These are phyloP conservation scores for Autographa pulchrina DNA, from an alignment of 2,888 invertebrate species.

Conservation along the genomic window DNA sequence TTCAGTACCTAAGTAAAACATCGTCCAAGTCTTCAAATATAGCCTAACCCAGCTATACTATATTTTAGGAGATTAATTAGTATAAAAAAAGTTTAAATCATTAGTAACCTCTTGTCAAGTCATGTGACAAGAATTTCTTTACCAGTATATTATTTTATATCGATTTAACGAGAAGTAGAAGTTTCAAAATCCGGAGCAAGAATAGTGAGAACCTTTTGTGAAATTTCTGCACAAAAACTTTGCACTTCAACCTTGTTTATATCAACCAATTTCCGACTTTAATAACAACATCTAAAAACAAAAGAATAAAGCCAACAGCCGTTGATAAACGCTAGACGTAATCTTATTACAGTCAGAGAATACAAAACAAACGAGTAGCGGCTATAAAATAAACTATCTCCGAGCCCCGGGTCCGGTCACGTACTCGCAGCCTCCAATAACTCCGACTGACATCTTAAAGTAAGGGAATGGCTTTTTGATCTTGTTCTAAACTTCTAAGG, in stretches of 20 bases:
- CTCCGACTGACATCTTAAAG: conserved; percentile 82
- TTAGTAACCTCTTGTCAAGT: too few relatives aligned
- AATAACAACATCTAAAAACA: conserved; percentile 19
- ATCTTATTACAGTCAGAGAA: conserved; percentile 51
- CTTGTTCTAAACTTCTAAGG: conserved; percentile 69
- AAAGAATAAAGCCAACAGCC: conserved; percentile 40
- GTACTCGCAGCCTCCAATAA: conserved; percentile 75
- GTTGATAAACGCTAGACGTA: conserved; percentile 48
- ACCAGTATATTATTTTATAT: too few relatives aligned
- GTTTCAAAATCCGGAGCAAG: too few relatives aligned
- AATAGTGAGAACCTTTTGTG: too few relatives aligned
- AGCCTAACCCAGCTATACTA: too few relatives aligned
- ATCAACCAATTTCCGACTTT: neutral
- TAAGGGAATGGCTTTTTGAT: conserved; percentile 81
- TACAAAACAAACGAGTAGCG: conserved; percentile 57
- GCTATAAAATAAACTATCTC: conserved; percentile 70
- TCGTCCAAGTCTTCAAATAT: too few relatives aligned
- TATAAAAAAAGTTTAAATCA: too few relatives aligned
- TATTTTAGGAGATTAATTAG: too few relatives aligned
- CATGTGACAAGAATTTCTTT: too few relatives aligned
- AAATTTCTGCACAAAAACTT: neutral
- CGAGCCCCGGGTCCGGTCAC: conserved; percentile 76
- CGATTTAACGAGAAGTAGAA: too few relatives aligned
- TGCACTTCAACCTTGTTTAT: neutral
- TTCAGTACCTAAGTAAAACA: too few relatives aligned